phyloP scores from a whole-genome alignment of 2,888 invertebrate species.

The Chloroclystis v-ata region DNA sequence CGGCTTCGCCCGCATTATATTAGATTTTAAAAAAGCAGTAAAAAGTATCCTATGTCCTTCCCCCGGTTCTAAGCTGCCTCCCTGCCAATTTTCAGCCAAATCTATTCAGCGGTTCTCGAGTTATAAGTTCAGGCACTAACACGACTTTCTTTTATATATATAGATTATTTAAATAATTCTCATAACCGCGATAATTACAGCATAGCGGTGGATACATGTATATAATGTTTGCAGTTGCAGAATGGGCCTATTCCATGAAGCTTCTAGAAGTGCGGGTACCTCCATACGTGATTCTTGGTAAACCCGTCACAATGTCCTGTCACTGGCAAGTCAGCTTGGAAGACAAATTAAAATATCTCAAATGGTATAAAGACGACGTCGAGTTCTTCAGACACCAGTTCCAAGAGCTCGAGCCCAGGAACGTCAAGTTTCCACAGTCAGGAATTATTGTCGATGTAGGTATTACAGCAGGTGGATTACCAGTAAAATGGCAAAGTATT shows the following conservation, averaged over 20 bases:
- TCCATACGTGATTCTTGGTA: conserved; percentile 87
- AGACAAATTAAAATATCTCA: conserved; percentile 90
- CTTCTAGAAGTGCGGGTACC: conserved; percentile 89
- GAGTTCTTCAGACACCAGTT: conserved; percentile 93
- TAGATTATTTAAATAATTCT: no score
- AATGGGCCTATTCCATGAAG: conserved; percentile 64
- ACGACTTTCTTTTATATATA: no score
- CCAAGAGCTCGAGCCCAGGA: conserved; percentile 86
- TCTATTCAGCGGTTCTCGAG: no score
- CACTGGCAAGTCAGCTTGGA: conserved; percentile 87
- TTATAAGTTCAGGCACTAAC: no score
- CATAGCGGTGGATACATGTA: background rate
- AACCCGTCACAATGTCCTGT: conserved; percentile 86
- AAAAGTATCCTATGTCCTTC: no score
- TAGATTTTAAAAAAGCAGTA: no score
- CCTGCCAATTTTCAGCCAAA: no score
- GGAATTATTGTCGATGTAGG: conserved; percentile 91
- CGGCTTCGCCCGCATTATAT: no score
- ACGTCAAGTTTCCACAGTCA: conserved; percentile 86
- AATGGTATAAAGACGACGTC: conserved; percentile 94
- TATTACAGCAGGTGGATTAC: no score
- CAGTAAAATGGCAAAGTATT: no score
- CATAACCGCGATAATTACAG: no score
- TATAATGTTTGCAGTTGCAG: conserved; percentile 1
- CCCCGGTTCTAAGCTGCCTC: no score